These are phyloP conservation scores for Megaceryle torquata DNA, from an alignment of 2,113 vertebrate genomes.

Conservation along the genomic window DNA sequence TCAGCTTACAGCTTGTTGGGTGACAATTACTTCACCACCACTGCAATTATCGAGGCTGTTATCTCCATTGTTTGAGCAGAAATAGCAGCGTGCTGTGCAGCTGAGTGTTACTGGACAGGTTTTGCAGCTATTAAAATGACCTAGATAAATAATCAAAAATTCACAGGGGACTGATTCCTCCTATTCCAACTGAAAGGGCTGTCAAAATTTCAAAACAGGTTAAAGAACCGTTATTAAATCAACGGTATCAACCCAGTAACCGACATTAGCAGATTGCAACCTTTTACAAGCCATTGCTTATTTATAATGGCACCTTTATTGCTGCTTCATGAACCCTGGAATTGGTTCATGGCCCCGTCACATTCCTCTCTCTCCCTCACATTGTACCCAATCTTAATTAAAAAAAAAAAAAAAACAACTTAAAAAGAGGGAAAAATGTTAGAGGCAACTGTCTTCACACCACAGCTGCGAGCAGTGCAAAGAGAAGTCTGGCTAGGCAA, in stretches of 20 bases:
- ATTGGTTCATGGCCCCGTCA: neutral
- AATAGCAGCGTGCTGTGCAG: neutral
- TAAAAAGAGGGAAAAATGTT: neutral
- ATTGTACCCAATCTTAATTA: neutral
- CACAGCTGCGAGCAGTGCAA: neutral
- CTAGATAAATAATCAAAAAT: neutral
- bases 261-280: neutral
- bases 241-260: neutral
- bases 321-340: neutral
- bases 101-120: neutral
- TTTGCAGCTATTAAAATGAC: neutral
- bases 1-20: neutral
- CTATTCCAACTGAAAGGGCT: neutral
- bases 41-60: neutral
- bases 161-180: neutral
- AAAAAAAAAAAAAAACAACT: neutral
- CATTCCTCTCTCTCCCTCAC: neutral
- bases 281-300: neutral
- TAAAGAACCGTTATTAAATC: neutral
- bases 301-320: neutral
- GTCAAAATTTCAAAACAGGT: neutral
- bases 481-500: neutral
- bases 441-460: neutral
- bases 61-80: neutral
- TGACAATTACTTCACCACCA: neutral